Percentiles rank a stretch among this genome's conserved stretches.
phyloP scores from a whole-genome alignment of 2,888 invertebrate species.

The Melipona beecheii region DNA sequence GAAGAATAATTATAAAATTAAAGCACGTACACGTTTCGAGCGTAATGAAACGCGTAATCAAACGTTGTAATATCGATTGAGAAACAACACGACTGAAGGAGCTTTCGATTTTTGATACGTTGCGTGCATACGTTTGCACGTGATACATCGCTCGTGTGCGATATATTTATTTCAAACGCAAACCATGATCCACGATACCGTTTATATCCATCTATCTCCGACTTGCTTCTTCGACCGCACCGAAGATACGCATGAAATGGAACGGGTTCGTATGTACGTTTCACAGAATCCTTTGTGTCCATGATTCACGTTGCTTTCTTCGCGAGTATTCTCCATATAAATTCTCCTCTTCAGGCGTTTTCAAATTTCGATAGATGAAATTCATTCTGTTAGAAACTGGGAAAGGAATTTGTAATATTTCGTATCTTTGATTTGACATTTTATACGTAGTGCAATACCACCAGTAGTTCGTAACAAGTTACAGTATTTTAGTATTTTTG shows the following conservation, averaged over 20 bases:
- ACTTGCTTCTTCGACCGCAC: not conserved
- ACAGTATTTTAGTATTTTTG: not conserved
- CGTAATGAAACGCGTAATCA: too few relatives aligned
- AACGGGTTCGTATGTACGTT: not conserved
- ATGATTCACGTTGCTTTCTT: not conserved
- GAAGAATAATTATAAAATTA: too few relatives aligned
- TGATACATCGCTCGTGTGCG: not conserved
- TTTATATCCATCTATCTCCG: not conserved
- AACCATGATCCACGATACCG: conserved; percentile 23
- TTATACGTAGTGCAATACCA: not conserved
- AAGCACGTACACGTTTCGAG: too few relatives aligned
- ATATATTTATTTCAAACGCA: conserved; percentile 31
- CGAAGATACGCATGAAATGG: not conserved
- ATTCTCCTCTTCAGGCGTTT: not conserved
- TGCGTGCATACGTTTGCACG: too few relatives aligned
- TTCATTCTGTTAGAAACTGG: not conserved
- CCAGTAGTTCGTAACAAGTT: too few relatives aligned
- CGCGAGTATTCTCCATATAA: not conserved
- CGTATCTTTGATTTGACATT: conserved; percentile 47
- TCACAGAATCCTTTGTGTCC: not conserved
- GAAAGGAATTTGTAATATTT: not conserved
- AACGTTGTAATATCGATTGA: too few relatives aligned
- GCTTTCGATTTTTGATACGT: conserved; percentile 16
- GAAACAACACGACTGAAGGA: too few relatives aligned
- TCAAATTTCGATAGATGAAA: not conserved